Percentiles rank a stretch among this genome's conserved stretches.
These are phyloP conservation scores for Spodoptera littoralis DNA, from an alignment of 2,888 invertebrate genomes.

Conservation along the genomic window DNA sequence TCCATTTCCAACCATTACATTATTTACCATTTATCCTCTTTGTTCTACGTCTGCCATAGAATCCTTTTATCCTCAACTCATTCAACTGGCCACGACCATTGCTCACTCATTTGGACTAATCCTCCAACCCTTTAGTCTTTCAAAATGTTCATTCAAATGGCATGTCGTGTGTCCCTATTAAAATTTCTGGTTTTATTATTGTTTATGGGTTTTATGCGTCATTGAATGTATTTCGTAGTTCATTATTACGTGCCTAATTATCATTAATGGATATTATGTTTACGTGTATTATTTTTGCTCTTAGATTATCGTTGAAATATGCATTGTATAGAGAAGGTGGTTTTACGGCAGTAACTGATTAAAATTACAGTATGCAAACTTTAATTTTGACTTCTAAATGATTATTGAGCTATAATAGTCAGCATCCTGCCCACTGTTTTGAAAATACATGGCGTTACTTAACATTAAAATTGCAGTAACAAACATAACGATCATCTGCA, in stretches of 20 bases:
- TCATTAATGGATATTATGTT: slow-evolving; percentile 18
- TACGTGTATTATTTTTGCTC: not conserved
- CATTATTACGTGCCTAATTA: slow-evolving; percentile 33
- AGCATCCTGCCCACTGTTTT: no score
- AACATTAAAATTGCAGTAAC: no score
- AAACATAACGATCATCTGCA: no score
- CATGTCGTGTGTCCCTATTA: slow-evolving; percentile 23
- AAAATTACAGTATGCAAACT: not conserved
- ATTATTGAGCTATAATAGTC: no score
- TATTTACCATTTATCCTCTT: slow-evolving; percentile 33
- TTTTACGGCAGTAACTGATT: no score
- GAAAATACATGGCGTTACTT: no score
- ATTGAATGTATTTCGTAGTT: slow-evolving; percentile 35
- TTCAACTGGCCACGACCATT: slow-evolving; percentile 38
- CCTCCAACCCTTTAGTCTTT: slow-evolving; percentile 27
- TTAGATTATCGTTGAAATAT: no score
- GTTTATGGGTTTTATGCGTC: slow-evolving; percentile 40
- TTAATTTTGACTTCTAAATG: not conserved
- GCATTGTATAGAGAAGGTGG: no score
- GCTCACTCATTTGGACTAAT: slow-evolving; percentile 47
- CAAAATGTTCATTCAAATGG: slow-evolving; percentile 34
- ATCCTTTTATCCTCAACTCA: slow-evolving; percentile 22
- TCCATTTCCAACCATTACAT: not conserved
- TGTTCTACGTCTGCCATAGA: not conserved
- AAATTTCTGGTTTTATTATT: slow-evolving; percentile 37